phyloP scores from a whole-genome alignment of 2,797 vertebrate species.

The Tenualosa thibaudeaui region DNA sequence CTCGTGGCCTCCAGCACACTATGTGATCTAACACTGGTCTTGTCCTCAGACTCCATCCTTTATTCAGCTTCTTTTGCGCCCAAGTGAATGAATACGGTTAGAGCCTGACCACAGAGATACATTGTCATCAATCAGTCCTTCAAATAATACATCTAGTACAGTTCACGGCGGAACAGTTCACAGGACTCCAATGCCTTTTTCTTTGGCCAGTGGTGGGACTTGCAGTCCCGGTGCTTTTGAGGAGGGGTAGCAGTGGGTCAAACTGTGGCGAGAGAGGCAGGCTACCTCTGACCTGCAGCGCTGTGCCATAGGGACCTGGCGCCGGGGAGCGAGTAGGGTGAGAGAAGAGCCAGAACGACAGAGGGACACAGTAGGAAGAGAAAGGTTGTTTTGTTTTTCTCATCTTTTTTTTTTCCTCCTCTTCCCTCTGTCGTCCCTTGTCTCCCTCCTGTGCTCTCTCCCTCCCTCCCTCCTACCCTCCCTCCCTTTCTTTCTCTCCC shows the following conservation, averaged over 20 bases:
- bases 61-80: not conserved
- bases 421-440: slow-evolving; percentile 48
- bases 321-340: slow-evolving; percentile 10
- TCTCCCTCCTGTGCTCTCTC: slow-evolving; percentile 70
- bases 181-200: not conserved
- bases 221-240: slow-evolving; percentile 1
- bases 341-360: slow-evolving; percentile 27
- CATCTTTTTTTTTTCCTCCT: slow-evolving; percentile 43
- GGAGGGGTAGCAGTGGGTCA: slow-evolving; percentile 7
- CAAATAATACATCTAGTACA: not conserved
- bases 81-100: not conserved
- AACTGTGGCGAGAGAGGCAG: not conserved
- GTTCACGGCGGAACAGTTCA: not conserved
- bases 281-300: slow-evolving; percentile 3
- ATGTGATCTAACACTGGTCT: not conserved
- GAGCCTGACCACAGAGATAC: not conserved
- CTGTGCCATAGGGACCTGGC: not conserved
- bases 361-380: slow-evolving; percentile 36
- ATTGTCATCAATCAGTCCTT: not conserved
- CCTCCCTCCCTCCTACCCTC: slow-evolving; percentile 60
- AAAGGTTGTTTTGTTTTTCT: slow-evolving; percentile 82
- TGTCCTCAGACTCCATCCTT: not conserved
- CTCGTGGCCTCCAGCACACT: not conserved
- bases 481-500: slow-evolving; percentile 59
- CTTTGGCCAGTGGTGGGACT: not conserved